Evolutionary conservation across 1,140 invertebrate genomes (phyloP).

Genomic region (Heliconius eleuchia): DNA sequence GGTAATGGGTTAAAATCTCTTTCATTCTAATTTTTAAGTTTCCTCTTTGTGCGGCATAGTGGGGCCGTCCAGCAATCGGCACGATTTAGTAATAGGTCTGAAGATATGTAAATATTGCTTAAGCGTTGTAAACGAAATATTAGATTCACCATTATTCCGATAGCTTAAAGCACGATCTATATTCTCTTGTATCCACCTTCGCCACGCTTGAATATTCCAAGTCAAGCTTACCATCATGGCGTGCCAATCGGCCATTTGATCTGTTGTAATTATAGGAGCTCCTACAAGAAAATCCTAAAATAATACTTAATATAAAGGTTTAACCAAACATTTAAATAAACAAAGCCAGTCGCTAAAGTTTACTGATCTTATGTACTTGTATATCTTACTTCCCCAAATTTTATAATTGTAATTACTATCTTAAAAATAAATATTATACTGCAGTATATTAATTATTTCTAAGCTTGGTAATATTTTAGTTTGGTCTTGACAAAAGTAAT

Average conservation of each 20-base stretch:
- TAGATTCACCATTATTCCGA: constrained; percentile 17
- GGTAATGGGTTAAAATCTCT: too few relatives aligned
- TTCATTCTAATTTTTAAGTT: too few relatives aligned
- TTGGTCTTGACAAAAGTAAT: neutral
- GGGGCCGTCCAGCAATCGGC: too few relatives aligned
- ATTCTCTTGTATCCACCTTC: constrained; percentile 67
- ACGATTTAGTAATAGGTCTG: too few relatives aligned
- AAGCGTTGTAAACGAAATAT: neutral
- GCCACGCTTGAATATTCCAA: constrained; percentile 72
- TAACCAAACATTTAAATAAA: constrained; percentile 27
- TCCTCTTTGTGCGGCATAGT: too few relatives aligned
- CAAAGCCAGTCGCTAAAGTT: too few relatives aligned
- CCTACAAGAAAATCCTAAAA: constrained; percentile 38
- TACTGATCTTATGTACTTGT: too few relatives aligned
- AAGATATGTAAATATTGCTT: neutral
- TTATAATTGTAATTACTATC: too few relatives aligned
- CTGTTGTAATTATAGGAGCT: constrained; percentile 61
- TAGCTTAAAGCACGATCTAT: constrained; percentile 52
- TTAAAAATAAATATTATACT: neutral
- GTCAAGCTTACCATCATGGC: constrained; percentile 71
- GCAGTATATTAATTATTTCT: too few relatives aligned
- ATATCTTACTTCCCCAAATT: too few relatives aligned
- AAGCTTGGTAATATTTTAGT: neutral
- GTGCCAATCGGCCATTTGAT: constrained; percentile 70
- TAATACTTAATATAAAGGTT: neutral